These are phyloP conservation scores for Xanthorhoe designata DNA, from an alignment of 2,888 invertebrate species.

Conservation along the genomic window DNA sequence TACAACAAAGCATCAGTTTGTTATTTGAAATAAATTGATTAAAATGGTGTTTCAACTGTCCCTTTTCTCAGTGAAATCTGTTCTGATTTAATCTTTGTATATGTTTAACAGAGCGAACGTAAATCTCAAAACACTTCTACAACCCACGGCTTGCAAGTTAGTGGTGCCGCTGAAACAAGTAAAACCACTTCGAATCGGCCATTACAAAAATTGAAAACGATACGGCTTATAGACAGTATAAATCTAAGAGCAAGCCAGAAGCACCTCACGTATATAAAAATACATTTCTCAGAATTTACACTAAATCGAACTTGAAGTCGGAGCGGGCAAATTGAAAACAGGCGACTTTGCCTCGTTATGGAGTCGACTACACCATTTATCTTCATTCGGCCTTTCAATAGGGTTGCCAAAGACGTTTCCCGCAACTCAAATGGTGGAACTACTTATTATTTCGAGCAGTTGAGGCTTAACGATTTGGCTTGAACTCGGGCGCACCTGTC, in stretches of 20 bases:
- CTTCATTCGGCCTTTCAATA: conserved; percentile 82
- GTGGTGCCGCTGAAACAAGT: conserved; percentile 30
- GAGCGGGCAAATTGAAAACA: conserved; percentile 80
- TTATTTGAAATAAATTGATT: too few relatives aligned
- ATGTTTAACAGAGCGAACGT: conserved; percentile 11
- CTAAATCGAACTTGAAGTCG: conserved; percentile 70
- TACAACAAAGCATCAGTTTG: too few relatives aligned
- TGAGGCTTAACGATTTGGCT: conserved; percentile 79
- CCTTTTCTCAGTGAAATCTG: neutral
- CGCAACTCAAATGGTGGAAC: conserved; percentile 80
- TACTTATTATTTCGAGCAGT: conserved; percentile 83
- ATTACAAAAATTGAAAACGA: conserved; percentile 46
- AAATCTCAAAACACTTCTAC: conserved; percentile 29
- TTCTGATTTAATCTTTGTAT: neutral
- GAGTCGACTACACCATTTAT: conserved; percentile 79
- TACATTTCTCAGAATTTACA: conserved; percentile 68
- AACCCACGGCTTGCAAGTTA: conserved; percentile 14
- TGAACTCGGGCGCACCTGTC: conserved; percentile 70
- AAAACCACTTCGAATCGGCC: conserved; percentile 37
- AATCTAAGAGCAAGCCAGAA: conserved; percentile 39
- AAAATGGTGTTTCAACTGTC: neutral
- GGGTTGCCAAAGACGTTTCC: conserved; percentile 79
- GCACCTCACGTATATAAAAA: conserved; percentile 48
- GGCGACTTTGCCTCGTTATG: conserved; percentile 80
- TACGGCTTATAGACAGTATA: conserved; percentile 44